These are phyloP conservation scores for Odontophorus gujanensis DNA, from an alignment of 2,113 vertebrate genomes.

Conservation along the genomic window DNA sequence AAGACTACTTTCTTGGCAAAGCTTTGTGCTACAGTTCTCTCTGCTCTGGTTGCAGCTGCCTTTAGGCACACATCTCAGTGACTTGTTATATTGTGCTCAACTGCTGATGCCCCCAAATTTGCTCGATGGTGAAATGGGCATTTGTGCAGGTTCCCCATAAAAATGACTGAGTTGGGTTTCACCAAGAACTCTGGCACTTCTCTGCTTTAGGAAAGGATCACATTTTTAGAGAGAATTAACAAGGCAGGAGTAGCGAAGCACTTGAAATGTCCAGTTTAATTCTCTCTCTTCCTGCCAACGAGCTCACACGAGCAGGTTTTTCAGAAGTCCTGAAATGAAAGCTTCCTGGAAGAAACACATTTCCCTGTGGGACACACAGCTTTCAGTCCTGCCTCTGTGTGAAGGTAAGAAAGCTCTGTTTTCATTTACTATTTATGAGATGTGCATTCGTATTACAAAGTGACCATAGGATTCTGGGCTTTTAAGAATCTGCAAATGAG, in stretches of 20 bases:
- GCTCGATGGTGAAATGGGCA: constrained; percentile 4
- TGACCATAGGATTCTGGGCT: constrained; percentile 65
- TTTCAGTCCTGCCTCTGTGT: constrained; percentile 43
- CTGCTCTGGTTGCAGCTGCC: constrained; percentile 27
- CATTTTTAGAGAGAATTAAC: not conserved
- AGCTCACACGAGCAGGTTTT: not conserved
- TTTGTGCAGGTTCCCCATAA: constrained; percentile 41
- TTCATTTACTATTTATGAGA: constrained; percentile 78
- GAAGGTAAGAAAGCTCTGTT: constrained; percentile 63
- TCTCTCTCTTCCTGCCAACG: not conserved
- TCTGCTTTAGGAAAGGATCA: not conserved
- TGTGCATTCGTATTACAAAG: constrained; percentile 41
- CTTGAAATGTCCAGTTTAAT: constrained; percentile 9
- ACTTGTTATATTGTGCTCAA: constrained; percentile 11
- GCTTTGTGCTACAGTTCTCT: not conserved
- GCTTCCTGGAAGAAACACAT: constrained; percentile 32
- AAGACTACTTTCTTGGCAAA: constrained; percentile 13
- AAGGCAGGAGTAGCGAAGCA: not conserved
- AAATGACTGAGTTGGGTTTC: constrained; percentile 45
- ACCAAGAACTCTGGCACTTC: not conserved
- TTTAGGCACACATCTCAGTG: not conserved
- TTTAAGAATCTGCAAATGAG: constrained; percentile 72
- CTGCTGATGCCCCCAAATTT: not conserved
- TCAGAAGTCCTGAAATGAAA: constrained; percentile 16
- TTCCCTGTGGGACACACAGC: constrained; percentile 57